These are phyloP conservation scores for Escarpia spicata DNA, from an alignment of 2,888 invertebrate genomes.

Conservation along the genomic window DNA sequence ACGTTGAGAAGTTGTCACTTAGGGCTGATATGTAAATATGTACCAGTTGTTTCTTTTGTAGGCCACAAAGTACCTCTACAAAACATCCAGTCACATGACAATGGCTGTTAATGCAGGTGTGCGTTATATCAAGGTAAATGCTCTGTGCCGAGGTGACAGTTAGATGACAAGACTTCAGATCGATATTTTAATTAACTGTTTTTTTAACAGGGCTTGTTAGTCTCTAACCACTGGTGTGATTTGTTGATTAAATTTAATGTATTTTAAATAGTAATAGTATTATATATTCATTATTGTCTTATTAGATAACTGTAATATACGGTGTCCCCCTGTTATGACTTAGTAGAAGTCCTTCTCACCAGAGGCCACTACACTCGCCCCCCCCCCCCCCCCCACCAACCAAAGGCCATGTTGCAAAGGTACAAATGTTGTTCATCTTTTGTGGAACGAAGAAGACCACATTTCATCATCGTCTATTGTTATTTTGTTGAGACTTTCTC, in stretches of 20 bases:
- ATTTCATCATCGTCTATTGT: too few relatives aligned
- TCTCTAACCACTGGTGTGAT: too few relatives aligned
- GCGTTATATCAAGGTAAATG: background rate
- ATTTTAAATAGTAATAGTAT: too few relatives aligned
- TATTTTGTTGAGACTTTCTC: too few relatives aligned
- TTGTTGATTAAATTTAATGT: too few relatives aligned
- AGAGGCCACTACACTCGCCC: background rate
- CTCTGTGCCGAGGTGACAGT: background rate
- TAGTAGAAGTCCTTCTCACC: background rate
- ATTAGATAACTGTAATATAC: background rate
- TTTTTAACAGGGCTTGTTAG: too few relatives aligned
- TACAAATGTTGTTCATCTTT: too few relatives aligned
- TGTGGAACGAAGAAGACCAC: too few relatives aligned
- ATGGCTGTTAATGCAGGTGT: background rate
- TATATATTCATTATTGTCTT: too few relatives aligned
- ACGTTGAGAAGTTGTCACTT: background rate
- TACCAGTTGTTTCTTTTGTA: background rate
- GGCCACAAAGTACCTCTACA: constrained; percentile 3
- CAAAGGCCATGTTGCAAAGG: too few relatives aligned
- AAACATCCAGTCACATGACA: background rate
- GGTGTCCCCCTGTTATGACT: background rate
- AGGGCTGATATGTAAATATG: background rate
- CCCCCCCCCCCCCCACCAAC: too few relatives aligned
- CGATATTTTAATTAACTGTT: background rate
- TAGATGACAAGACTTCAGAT: background rate